phyloP scores from a whole-genome alignment of 2,888 invertebrate species.

The Silvanus unidentatus region DNA sequence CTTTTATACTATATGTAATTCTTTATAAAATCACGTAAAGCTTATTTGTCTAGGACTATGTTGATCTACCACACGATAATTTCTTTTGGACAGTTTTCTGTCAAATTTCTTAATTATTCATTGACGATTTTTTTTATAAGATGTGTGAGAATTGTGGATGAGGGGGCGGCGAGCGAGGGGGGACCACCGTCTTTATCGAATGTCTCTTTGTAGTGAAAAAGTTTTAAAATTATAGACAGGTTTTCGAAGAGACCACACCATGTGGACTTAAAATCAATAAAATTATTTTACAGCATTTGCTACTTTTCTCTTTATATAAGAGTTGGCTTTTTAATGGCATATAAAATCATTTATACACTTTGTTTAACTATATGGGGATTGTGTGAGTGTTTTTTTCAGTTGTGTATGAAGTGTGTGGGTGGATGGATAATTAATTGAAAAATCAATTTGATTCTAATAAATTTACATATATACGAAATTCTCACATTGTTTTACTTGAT shows the following conservation, averaged over 20 bases:
- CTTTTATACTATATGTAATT: conserved; percentile 19
- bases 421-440: neutral
- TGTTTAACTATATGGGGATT: too few species aligned
- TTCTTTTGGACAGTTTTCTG: conserved; percentile 15
- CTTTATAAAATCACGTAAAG: conserved; percentile 19
- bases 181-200: too few species aligned
- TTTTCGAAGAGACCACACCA: conserved; percentile 14
- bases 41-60: conserved; percentile 26
- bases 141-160: too few species aligned
- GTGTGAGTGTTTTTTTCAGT: too few species aligned
- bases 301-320: conserved; percentile 13
- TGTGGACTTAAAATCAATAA: conserved; percentile 16
- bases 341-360: conserved; percentile 9
- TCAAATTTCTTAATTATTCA: too few species aligned
- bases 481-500: neutral
- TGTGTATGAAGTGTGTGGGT: too few species aligned
- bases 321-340: conserved; percentile 13
- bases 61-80: conserved; percentile 17
- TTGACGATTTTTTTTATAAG: too few species aligned
- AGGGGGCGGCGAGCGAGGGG: too few species aligned
- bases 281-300: conserved; percentile 14
- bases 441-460: neutral
- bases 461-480: neutral
- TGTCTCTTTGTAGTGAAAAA: conserved; percentile 9
- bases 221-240: conserved; percentile 14